Conservation (phyloP, 1,140 invertebrate genomes). For the Penaeus vannamei region DNA sequence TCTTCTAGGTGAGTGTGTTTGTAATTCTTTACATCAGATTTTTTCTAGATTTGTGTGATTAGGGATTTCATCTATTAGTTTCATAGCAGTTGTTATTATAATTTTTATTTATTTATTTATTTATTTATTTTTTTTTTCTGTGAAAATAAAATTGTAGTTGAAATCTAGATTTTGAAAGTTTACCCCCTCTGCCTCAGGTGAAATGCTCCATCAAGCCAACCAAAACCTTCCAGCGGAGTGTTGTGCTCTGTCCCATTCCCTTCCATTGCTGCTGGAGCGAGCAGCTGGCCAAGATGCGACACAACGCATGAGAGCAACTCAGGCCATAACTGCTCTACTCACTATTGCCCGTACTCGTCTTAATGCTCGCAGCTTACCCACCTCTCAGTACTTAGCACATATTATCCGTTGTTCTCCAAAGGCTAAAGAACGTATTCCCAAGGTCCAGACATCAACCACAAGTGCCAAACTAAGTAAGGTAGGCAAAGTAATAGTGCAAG, state of each 20-base stretch:
- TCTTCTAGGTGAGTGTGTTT: constrained; percentile 78
- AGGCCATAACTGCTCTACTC: constrained; percentile 71
- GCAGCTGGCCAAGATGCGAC: constrained; percentile 58
- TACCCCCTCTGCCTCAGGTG: constrained; percentile 47
- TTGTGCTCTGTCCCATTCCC: constrained; percentile 60
- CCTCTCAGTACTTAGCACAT: constrained; percentile 31
- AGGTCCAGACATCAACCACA: constrained; percentile 20
- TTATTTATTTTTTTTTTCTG: not conserved
- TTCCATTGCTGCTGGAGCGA: constrained; percentile 62
- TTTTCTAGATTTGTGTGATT: too few species aligned
- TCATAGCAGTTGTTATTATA: not conserved
- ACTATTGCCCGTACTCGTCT: constrained; percentile 73
- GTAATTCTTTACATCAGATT: not conserved
- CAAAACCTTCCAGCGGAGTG: constrained; percentile 87
- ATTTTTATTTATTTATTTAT: not conserved
- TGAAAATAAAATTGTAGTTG: not conserved
- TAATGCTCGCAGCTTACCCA: not conserved
- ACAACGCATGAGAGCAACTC: constrained; percentile 72
- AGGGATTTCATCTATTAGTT: too few species aligned
- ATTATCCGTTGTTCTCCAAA: constrained; percentile 47
- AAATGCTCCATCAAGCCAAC: constrained; percentile 81
- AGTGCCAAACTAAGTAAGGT: constrained; percentile 57
- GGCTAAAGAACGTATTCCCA: constrained; percentile 41
- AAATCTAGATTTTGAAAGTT: not conserved
- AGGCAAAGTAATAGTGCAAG: constrained; percentile 46